Percentiles rank a stretch among this genome's conserved stretches.
These are phyloP conservation scores for Melanotaenia parkinsoni DNA, from an alignment of 2,797 vertebrate species.

Conservation along the genomic window DNA sequence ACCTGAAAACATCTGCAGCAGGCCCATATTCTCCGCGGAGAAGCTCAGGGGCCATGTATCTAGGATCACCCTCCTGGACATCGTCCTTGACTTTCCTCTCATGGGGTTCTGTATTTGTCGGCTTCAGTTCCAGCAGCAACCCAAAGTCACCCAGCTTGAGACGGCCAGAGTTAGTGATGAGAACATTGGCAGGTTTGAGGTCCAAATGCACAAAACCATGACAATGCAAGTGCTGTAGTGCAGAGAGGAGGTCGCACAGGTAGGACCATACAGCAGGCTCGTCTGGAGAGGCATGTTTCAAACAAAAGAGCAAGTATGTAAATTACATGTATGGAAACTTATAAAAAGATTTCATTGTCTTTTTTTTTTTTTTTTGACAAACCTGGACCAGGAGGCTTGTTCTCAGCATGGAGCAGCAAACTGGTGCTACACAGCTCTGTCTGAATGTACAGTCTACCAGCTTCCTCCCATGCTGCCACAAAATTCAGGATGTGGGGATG, in stretches of 20 bases:
- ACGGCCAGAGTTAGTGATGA: conserved; percentile 85
- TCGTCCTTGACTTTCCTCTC: conserved; percentile 75
- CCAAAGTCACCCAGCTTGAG: conserved; percentile 94
- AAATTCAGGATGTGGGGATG: conserved; percentile 89
- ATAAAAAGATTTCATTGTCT: background rate
- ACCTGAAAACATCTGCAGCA: conserved; percentile 93
- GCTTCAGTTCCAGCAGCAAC: conserved; percentile 83
- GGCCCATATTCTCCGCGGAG: conserved; percentile 86
- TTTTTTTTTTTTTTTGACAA: conserved; percentile 18
- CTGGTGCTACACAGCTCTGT: conserved; percentile 90
- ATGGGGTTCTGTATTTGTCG: conserved; percentile 14
- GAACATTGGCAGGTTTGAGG: conserved; percentile 92
- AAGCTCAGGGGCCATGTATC: conserved; percentile 93
- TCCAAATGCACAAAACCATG: conserved; percentile 89
- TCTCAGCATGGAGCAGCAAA: conserved; percentile 86
- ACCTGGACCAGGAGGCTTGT: conserved; percentile 78
- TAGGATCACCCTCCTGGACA: conserved; percentile 90
- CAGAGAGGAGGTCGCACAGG: conserved; percentile 88
- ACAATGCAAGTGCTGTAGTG: conserved; percentile 87
- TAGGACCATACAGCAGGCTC: conserved; percentile 86
- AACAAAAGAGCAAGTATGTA: background rate
- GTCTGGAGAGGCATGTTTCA: conserved; percentile 58
- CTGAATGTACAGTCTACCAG: conserved; percentile 90
- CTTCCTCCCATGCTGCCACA: conserved; percentile 91
- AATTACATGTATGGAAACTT: background rate